Base-by-base conservation (phyloP, 2,113 vertebrate genomes). In the Zosterops hypoxanthus region DNA sequence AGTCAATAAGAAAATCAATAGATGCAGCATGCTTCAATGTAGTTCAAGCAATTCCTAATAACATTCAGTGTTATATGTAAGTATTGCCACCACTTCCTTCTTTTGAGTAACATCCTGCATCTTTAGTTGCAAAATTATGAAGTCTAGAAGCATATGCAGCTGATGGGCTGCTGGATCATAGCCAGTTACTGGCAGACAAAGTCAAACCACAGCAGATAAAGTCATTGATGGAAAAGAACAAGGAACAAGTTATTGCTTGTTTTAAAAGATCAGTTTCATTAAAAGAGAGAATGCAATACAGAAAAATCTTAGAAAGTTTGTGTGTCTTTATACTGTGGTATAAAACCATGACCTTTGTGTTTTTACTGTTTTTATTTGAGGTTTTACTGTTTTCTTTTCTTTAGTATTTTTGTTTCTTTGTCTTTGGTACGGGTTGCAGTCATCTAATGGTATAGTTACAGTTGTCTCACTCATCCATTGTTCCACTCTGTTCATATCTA, bases 1-100 rank as follows among this genome's bases (percentile, higher is more conserved):
- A 41, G 64, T 97, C 86, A 86, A 20, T 92, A 85, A 83, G 47
- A 79, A 96, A 88, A 80, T 96, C 87, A 88, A 50, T 95, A 70
- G 29, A 36, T 50, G 56, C 33, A 33, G 36, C 53, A n/a, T 36
- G 22, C 36, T 91, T 82, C 16, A 57, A 14, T 64, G 63, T 90
- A 90, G 73, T 78, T 71, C 76, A 59, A 93, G 78, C 64, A 29
- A 6, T 68, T 55, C 22, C 39, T 70, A 55, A 33, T 31, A 87
- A 61, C 24, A 64, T 87, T 93, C 11, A 16, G 34, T 57, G 29
- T 65, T 71, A 9, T 11, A 16, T 26, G 19, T 61, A 86, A 53
- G 42, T 61, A 21, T 19, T 71, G 29, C 57, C 12, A 23, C 47
- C 1, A 16, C 23, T 66, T 72, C 44, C 26, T 88, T 49, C 42